Base-by-base conservation (phyloP, 2,113 vertebrate species). In the Centropus unirufus region DNA sequence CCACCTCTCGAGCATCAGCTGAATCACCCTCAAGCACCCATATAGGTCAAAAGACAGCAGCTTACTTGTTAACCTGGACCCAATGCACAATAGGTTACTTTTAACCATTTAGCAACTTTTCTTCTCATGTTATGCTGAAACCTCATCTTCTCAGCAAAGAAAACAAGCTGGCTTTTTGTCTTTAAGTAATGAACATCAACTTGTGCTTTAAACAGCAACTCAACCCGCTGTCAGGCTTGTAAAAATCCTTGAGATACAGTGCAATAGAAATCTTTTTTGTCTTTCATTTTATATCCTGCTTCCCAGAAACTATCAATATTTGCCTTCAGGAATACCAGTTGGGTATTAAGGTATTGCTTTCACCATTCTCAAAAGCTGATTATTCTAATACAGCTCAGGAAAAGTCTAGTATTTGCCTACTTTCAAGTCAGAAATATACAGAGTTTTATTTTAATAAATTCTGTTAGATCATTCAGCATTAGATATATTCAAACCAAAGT, bases 401-500 rank as follows among this genome's bases (percentile, higher is more conserved):
- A 83, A 93, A 91, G 54, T 72, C 83, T 91, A 82, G 69, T 54
- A 88, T 94, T 91, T 95, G 55, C 39, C 77, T 94, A 72, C 69
- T 88, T 87, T 91, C 84, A 79, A 93, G 80, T 72, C 42, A 86
- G 82, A 88, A 94, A 93, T 88, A 61, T 51, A 62, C 7, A 70
- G 44, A 89, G 30, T 85, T 92, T 94, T 59, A 82, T 90, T 85
- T 85, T 14, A 1, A 8, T 55, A 93, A 91, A 82, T 67, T 91
- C 79, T 74, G 27, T 89, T 88, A 73, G 29, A 96, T 92, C 80
- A 95, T 94, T 95, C 59, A 11, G 79, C 81, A 94, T 92, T 93
- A 97, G 95, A 88, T 77, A 89, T 44, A 66, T 66, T 94, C 80
- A 93, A 89, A 91, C 70, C 77, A 97, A 98, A 97, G 97, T 98